Evolutionary conservation across 2,797 vertebrate species (phyloP), one percentile per base, ranked within the genome.

Genomic region (Neostethus bicornis): DNA sequence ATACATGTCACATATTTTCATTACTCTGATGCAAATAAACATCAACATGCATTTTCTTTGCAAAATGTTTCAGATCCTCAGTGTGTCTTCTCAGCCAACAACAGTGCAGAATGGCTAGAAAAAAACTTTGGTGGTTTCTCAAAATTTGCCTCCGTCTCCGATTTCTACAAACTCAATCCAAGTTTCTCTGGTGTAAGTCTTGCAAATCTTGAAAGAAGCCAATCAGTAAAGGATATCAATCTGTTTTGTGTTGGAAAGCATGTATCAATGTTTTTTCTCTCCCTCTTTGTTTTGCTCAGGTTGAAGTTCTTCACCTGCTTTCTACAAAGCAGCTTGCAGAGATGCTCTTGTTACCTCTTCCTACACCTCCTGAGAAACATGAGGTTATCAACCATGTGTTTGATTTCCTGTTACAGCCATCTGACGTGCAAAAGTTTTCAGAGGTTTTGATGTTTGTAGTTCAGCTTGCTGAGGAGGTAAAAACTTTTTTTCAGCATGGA

Each of bases 71-170:
- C 68, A 91, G 88, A 79, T 1, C 37, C 67, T 3, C 78, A 62
- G 63, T 91, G 86, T 46, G 2, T 79, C 44, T 84, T 70, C 39
- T 77, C 80, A 32, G 50, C 67, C 34, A 85, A 74, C 56, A 25
- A 73, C 52, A 92, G 87, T 2, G 63, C 44, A 38, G 64, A 82
- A 13, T 93, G 90, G 91, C 39, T 92, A 45, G 3, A 3, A 10
- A 39, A 70, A 9, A 92, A 92, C 77, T 79, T 92, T 71, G 90
- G 83, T 29, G 61, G 24, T 59, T 93, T 91, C 81, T 87, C 80
- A 4, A 44, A 8, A 1, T 76, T 91, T 11, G 80, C 86, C 38
- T 28, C 74, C 1, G 13, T 92, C 46, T 32, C 19, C 4, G 78
- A 91, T 49, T 87, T 93, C 61, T 90, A 91, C 46, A 4, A n/a